Evolutionary conservation across 2,888 invertebrate genomes (phyloP).

Genomic region (Polyommatus iphigenia): DNA sequence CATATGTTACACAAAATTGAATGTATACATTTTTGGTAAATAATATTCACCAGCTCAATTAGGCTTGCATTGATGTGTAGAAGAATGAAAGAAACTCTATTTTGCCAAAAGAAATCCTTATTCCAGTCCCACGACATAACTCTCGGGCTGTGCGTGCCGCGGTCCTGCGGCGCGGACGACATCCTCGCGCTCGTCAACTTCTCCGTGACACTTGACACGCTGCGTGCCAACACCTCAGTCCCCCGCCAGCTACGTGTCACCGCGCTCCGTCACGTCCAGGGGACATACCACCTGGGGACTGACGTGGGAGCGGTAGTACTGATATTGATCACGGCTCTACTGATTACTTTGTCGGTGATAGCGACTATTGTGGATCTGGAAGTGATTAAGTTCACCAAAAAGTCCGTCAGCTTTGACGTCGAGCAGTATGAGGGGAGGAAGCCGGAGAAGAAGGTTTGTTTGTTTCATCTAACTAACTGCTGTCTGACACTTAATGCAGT

Average conservation of each 20-base stretch:
- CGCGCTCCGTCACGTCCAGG: conserved; percentile 55
- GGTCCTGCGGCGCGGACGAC: conserved; percentile 66
- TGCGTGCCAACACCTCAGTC: conserved; percentile 59
- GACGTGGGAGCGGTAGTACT: conserved; percentile 60
- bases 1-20: no score
- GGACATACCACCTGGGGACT: conserved; percentile 50
- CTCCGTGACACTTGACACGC: conserved; percentile 68
- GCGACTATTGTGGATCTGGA: conserved; percentile 73
- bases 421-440: conserved; percentile 54
- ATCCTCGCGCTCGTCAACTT: conserved; percentile 71
- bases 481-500: no score
- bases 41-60: no score
- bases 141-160: conserved; percentile 73
- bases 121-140: conserved; percentile 64
- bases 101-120: conserved; percentile 4
- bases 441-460: conserved; percentile 40
- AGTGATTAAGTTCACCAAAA: conserved; percentile 54
- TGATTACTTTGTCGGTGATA: conserved; percentile 55
- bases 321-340: conserved; percentile 53
- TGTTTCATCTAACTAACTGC: background rate
- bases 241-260: conserved; percentile 59
- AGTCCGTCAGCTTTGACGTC: conserved; percentile 63
- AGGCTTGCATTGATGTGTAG: no score
- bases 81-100: no score
- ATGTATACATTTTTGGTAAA: no score